Evolutionary conservation across 2,888 invertebrate species (phyloP).

Genomic region (Meliscaeva auricollis): DNA sequence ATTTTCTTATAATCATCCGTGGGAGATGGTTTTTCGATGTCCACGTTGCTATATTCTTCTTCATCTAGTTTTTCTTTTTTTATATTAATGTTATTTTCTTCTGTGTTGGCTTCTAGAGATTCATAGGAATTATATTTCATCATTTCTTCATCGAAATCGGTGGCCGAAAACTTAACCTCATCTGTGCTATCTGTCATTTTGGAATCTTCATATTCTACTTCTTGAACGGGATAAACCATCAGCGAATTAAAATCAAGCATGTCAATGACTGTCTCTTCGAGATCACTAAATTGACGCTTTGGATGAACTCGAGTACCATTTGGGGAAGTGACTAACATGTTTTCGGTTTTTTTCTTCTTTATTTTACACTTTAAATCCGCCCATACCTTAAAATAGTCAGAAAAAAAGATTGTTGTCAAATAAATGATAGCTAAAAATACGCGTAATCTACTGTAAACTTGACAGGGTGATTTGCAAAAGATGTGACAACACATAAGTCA

Average conservation of each 20-base stretch:
- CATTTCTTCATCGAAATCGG: no score
- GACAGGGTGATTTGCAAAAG: no score
- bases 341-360: conserved; percentile 29
- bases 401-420: not conserved
- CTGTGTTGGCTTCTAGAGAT: no score
- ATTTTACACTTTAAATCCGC: conserved; percentile 21
- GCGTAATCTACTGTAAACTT: no score
- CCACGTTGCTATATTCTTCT: not conserved
- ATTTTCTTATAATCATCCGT: not conserved
- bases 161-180: no score
- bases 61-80: not conserved
- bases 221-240: not conserved
- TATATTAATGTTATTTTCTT: no score
- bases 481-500: no score
- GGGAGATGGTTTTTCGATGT: not conserved
- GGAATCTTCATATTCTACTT: not conserved
- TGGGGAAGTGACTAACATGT: not conserved
- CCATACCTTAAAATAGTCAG: conserved; percentile 7
- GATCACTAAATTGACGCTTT: not conserved
- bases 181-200: not conserved
- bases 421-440: no score
- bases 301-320: no score
- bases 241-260: not conserved
- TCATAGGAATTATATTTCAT: no score
- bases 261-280: not conserved